Base-by-base conservation (phyloP, 2,888 invertebrate genomes). In the Isoperla grammatica region DNA sequence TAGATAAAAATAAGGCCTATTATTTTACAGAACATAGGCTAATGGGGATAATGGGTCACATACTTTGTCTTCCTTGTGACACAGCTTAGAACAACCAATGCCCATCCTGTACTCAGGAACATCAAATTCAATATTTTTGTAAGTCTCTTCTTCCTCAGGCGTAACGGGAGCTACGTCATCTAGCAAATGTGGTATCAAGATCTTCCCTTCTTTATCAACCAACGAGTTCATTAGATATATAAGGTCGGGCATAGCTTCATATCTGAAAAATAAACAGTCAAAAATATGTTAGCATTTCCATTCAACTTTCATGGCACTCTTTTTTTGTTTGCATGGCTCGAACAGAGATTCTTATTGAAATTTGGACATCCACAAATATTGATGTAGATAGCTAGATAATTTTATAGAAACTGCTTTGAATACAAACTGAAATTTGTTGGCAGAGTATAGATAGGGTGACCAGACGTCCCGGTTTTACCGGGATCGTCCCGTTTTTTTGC, bases 241-340 rank as follows among this genome's bases (percentile, higher is more conserved):
- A 54, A 99, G 79, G 78, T 98, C 97, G 1, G 88, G 78, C 92
- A 96, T 91, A 1, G 90, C 95, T 76, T 94, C 93, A 70, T 86
- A 82, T 4, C 84, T 84, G 69, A 75, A 76, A 69, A 75, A 75
- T 57, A 50, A 63, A 45, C 8, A 29, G 8, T n/a, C 4, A 29
- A 29, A 29, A 29, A 29, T 29, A 29, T 29, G n/a, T 29, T 29
- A 29, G 29, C 29, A 29, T 22, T 20, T 11, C 19, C 22, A 59
- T 23, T 22, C 37, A 49, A 35, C 11, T 13, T 9, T 6, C 15
- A 12, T 5, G 13, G 35, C 17, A 53, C 35, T 35, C 15, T 53
- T 37, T n/a, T 13, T 11, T 37, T 11, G 29, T 37, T 35, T 12
- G 12, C 35, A 12, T 53, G 35, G 12, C 12, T 2, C 12, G 35